A percentile compares a stretch with the other conserved stretches of the same genome.
These are phyloP conservation scores for Dyspetes luteomarginatus DNA, from an alignment of 2,888 invertebrate species.

Conservation along the genomic window DNA sequence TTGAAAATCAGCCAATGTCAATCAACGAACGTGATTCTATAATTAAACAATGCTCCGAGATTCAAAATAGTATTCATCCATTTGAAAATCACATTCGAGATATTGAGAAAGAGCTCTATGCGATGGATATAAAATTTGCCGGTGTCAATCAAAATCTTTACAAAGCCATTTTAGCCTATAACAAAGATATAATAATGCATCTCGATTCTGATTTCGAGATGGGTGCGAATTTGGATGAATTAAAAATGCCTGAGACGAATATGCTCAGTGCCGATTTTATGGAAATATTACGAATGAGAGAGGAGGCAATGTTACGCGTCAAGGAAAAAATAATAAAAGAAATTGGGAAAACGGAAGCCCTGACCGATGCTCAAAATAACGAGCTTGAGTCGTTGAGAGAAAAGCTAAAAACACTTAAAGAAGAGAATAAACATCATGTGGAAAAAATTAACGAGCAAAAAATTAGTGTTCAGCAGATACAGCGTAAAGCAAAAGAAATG, in stretches of 20 bases:
- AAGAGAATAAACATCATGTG: constrained; percentile 65
- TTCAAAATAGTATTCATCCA: constrained; percentile 72
- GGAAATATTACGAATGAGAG: constrained; percentile 64
- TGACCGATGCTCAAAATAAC: constrained; percentile 54
- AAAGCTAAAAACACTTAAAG: constrained; percentile 60
- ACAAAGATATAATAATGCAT: constrained; percentile 76
- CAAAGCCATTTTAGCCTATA: constrained; percentile 76
- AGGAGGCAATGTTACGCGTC: constrained; percentile 63
- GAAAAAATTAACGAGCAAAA: constrained; percentile 70
- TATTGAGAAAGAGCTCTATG: constrained; percentile 76
- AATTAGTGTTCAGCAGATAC: constrained; percentile 66
- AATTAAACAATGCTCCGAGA: constrained; percentile 71
- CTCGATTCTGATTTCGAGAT: constrained; percentile 64
- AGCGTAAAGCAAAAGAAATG: constrained; percentile 62
- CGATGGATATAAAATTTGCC: constrained; percentile 76
- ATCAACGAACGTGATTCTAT: constrained; percentile 73
- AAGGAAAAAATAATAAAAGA: constrained; percentile 66
- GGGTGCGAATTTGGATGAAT: constrained; percentile 69
- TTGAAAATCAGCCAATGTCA: constrained; percentile 77
- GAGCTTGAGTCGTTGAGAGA: constrained; percentile 70
- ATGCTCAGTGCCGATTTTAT: constrained; percentile 68
- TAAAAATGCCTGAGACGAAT: constrained; percentile 76
- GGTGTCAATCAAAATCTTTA: constrained; percentile 72
- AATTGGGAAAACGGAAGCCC: constrained; percentile 42
- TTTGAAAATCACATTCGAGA: constrained; percentile 76